These are phyloP conservation scores for Drosophila sproati DNA, from an alignment of 1,140 invertebrate genomes.

Conservation along the genomic window DNA sequence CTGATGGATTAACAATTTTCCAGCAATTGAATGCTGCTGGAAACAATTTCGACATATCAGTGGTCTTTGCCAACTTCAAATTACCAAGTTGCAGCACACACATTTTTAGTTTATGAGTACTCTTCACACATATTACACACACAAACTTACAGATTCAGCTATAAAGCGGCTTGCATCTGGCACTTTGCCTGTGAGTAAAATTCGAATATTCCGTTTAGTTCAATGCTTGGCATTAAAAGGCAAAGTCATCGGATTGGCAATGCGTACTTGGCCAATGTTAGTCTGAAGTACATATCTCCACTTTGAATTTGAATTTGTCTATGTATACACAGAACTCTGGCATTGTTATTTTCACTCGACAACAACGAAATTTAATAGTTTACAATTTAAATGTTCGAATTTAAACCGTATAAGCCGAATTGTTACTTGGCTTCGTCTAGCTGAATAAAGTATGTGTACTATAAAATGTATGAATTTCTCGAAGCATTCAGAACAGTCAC, in stretches of 20 bases:
- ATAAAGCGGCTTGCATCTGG: constrained; percentile 30
- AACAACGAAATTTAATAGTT: constrained; percentile 12
- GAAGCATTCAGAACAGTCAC: constrained; percentile 56
- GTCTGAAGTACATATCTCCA: background rate
- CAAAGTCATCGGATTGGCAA: constrained; percentile 17
- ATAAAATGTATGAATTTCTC: constrained; percentile 42
- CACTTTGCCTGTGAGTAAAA: constrained; percentile 38
- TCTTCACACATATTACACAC: constrained; percentile 6
- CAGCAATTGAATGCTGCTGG: constrained; percentile 64
- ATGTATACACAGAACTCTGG: background rate
- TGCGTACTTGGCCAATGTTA: background rate
- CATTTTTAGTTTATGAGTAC: constrained; percentile 27
- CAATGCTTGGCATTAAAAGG: constrained; percentile 16
- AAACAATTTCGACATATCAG: constrained; percentile 27
- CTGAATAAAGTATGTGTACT: background rate
- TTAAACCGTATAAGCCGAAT: constrained; percentile 6
- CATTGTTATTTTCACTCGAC: background rate
- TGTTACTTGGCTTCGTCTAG: background rate
- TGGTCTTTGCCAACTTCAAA: constrained; percentile 4
- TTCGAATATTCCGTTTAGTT: constrained; percentile 15
- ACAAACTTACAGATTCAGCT: background rate
- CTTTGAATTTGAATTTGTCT: background rate
- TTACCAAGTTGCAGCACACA: constrained; percentile 21
- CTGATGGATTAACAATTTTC: constrained; percentile 66
- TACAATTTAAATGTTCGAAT: background rate